Base-by-base conservation (phyloP, 2,797 vertebrate genomes). In the Coreius guichenoti region DNA sequence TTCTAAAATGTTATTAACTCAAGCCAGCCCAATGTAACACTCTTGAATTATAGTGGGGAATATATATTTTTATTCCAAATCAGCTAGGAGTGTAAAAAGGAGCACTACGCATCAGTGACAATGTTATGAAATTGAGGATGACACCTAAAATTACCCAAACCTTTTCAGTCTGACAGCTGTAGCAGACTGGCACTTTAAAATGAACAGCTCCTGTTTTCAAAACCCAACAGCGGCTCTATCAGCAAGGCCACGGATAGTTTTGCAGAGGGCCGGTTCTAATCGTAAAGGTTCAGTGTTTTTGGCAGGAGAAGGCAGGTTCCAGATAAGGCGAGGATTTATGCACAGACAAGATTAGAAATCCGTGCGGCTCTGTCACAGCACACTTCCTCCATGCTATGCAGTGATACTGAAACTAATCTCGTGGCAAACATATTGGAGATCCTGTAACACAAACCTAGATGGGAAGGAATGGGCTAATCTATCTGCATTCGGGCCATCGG, bases 301-400 rank as follows among this genome's bases (percentile, higher is more conserved):
- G 79, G 81, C 80, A 80, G 84, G 88, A 83, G 84, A 77, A 84
- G 89, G 85, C 75, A 87, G 84, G 82, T 83, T 84, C 45, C 77
- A 85, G 88, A 92, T 90, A 89, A 82, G 83, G 85, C 49, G 19
- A 82, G 86, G 85, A 91, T 92, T 87, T 91, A 89, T 87, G 80
- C 88, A 84, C 75, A 85, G 83, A 82, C 77, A 86, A 90, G 89
- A 92, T 91, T 90, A 90, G 89, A 90, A 89, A 86, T 61, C 82
- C 65, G 23, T 78, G 63, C 70, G 43, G 75, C 76, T 85, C 82
- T 85, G 87, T 87, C 88, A 77, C 89, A 83, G 72, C 43, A 19
- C 80, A 69, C 87, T 72, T 79, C 83, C 87, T 87, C 81, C 63
- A 68, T 86, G 88, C 85, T 84, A 54, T 76, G 81, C 74, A 31